Conservation (phyloP, 2,113 vertebrate species). For the Pangasianodon hypophthalmus region DNA sequence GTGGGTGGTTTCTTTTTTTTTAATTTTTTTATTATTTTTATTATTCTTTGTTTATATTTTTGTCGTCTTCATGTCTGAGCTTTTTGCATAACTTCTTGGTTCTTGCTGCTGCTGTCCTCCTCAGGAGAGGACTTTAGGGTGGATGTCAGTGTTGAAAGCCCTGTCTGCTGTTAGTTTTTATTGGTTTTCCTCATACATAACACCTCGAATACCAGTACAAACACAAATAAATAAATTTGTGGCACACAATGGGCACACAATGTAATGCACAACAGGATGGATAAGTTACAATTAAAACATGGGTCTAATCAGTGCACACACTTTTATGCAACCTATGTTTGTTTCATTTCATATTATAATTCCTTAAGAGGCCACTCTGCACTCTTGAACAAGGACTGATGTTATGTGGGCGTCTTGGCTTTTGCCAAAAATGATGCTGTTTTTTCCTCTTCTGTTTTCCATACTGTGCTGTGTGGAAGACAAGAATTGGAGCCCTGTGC, state of each 20-base stretch:
- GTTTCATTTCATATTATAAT: slow-evolving; percentile 47
- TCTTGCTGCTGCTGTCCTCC: not conserved
- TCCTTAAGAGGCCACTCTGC: slow-evolving; percentile 43
- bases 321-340: slow-evolving; percentile 26
- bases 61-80: not conserved
- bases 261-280: too few relatives aligned
- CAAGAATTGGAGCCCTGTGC: slow-evolving; percentile 51
- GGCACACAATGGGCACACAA: too few relatives aligned
- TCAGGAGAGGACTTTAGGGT: not conserved
- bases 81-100: not conserved
- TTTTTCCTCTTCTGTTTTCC: slow-evolving; percentile 50
- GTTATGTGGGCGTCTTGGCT: slow-evolving; percentile 36
- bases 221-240: too few relatives aligned
- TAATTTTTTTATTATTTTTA: too few relatives aligned
- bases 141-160: not conserved
- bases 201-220: too few relatives aligned
- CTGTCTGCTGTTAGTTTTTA: not conserved
- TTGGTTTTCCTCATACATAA: too few relatives aligned
- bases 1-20: not conserved
- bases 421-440: slow-evolving; percentile 53
- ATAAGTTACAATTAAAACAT: too few relatives aligned
- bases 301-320: not conserved
- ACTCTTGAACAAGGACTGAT: slow-evolving; percentile 52
- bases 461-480: slow-evolving; percentile 34
- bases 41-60: not conserved